These are phyloP conservation scores for Agrilus biguttatus DNA, from an alignment of 2,888 invertebrate species.

Conservation along the genomic window DNA sequence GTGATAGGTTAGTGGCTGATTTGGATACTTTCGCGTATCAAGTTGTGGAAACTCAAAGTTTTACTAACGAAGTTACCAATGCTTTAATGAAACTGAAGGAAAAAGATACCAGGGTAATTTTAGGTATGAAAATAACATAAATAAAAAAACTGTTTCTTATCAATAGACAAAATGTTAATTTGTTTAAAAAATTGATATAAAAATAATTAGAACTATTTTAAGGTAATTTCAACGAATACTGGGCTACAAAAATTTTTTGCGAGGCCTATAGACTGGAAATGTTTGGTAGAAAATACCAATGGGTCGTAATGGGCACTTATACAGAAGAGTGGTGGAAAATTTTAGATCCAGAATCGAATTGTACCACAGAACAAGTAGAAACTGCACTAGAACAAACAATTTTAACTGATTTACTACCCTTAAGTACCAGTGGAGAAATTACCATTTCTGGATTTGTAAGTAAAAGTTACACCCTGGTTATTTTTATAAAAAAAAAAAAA, in stretches of 20 bases:
- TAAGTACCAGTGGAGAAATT: conserved; percentile 73
- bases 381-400: conserved; percentile 78
- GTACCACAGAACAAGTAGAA: conserved; percentile 57
- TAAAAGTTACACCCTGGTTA: conserved; percentile 13
- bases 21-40: conserved; percentile 67
- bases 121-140: conserved; percentile 28
- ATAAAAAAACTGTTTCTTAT: neutral
- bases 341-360: conserved; percentile 43
- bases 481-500: no score
- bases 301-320: conserved; percentile 87
- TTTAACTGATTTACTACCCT: conserved; percentile 72
- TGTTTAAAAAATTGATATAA: neutral
- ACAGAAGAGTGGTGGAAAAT: conserved; percentile 60
- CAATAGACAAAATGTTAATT: neutral
- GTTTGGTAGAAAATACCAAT: conserved; percentile 87
- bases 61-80: conserved; percentile 74
- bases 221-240: conserved; percentile 90
- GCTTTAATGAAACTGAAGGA: conserved; percentile 70
- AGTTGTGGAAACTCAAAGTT: conserved; percentile 80
- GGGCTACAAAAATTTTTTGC: conserved; percentile 82
- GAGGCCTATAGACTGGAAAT: conserved; percentile 75
- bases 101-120: conserved; percentile 86
- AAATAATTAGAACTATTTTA: conserved; percentile 1
- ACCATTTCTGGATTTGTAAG: conserved; percentile 84
- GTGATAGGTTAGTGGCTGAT: conserved; percentile 59